These are phyloP conservation scores for Camponotus fellah DNA, from an alignment of 2,888 invertebrate species.

Conservation along the genomic window DNA sequence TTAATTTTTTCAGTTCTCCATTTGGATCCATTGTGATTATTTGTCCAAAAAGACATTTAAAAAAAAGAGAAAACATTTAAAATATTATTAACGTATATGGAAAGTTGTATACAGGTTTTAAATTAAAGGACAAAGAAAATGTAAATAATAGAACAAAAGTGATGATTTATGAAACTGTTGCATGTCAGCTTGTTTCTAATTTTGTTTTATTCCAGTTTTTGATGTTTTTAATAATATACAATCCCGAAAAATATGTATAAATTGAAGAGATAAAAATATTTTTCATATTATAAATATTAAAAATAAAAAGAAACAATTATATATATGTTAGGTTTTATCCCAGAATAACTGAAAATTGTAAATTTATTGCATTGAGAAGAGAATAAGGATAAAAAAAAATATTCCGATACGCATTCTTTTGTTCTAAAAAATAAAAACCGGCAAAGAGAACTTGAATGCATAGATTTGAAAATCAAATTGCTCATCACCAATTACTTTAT, in stretches of 20 bases:
- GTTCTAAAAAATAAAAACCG: slow-evolving; percentile 29
- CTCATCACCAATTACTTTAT: slow-evolving; percentile 16
- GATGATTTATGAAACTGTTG: not conserved
- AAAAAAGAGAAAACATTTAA: not conserved
- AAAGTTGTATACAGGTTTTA: not conserved
- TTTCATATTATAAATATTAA: not conserved
- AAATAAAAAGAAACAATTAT: not conserved
- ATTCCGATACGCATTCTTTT: not conserved
- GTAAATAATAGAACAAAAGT: not conserved
- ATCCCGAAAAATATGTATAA: not conserved
- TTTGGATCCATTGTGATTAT: not conserved
- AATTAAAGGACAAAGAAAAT: not conserved
- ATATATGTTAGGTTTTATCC: slow-evolving; percentile 18
- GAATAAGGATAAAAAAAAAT: slow-evolving; percentile 2
- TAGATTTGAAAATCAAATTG: slow-evolving; percentile 31
- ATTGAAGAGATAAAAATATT: not conserved
- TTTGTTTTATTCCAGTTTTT: not conserved
- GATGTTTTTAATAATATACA: not conserved
- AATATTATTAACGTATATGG: slow-evolving; percentile 6
- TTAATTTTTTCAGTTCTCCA: not conserved
- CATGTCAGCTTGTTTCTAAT: slow-evolving; percentile 1
- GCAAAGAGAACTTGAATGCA: not conserved
- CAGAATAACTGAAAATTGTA: not conserved
- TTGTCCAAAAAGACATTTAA: not conserved
- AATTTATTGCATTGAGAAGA: slow-evolving; percentile 15